A percentile compares a stretch with the other conserved stretches of the same genome.
phyloP scores from a whole-genome alignment of 2,797 vertebrate genomes.

The Rhodeus uyekii region DNA sequence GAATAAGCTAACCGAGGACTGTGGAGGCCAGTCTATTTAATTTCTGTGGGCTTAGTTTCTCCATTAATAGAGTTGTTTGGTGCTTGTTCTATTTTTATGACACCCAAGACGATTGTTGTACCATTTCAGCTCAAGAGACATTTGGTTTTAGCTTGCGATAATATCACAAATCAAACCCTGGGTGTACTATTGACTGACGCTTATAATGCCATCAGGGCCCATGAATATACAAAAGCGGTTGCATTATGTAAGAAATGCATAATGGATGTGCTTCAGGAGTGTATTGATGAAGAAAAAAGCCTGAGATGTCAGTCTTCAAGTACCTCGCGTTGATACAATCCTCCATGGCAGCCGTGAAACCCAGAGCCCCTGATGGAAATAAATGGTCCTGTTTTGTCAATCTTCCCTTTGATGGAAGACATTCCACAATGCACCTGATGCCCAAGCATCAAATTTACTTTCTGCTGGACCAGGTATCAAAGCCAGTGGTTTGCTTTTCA shows the following conservation, averaged over 20 bases:
- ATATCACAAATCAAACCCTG: constrained; percentile 16
- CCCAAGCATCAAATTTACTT: constrained; percentile 49
- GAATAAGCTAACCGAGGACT: neutral
- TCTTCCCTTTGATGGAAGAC: constrained; percentile 57
- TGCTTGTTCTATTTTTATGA: constrained; percentile 13
- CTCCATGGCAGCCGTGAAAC: constrained; percentile 59
- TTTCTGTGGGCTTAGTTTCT: neutral
- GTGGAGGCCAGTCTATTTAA: neutral
- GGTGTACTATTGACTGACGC: constrained; percentile 10
- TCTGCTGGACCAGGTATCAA: constrained; percentile 48
- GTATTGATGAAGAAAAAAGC: constrained; percentile 37
- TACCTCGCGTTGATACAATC: constrained; percentile 52
- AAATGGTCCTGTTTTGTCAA: constrained; percentile 56
- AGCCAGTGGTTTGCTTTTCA: constrained; percentile 30
- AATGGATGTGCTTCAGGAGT: constrained; percentile 32
- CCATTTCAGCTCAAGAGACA: constrained; percentile 12
- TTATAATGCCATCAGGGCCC: constrained; percentile 16
- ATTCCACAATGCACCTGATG: constrained; percentile 54
- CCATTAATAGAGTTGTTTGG: constrained; percentile 16
- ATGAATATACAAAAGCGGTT: constrained; percentile 17
- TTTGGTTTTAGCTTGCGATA: constrained; percentile 22
- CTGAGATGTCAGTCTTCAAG: constrained; percentile 52
- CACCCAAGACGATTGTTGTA: neutral
- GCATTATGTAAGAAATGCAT: constrained; percentile 27
- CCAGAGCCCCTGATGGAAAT: constrained; percentile 53